Conservation (phyloP, 2,113 vertebrate species). For the Oenanthe oenanthe region DNA sequence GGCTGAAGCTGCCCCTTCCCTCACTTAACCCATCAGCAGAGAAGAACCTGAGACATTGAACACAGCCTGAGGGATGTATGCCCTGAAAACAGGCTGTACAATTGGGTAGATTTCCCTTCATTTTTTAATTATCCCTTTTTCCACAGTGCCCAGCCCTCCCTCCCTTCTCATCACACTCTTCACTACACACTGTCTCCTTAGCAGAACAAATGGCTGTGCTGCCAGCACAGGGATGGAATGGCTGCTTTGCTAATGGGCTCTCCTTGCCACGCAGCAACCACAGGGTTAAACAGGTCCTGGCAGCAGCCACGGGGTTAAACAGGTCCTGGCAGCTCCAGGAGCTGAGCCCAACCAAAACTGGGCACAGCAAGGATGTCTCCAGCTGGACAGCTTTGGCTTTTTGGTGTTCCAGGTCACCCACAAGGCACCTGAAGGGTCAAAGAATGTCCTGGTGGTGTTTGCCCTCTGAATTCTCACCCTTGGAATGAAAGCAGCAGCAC, state of each 20-base stretch:
- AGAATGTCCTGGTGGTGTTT: neutral
- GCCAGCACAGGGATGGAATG: neutral
- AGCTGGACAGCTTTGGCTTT: neutral
- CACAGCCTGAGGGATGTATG: neutral
- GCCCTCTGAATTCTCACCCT: neutral
- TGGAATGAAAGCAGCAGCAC: neutral
- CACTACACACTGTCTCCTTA: constrained; percentile 17
- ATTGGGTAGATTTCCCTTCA: neutral
- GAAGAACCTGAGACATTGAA: neutral
- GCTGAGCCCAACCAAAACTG: neutral
- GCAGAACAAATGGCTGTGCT: neutral
- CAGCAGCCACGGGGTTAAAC: constrained; percentile 11
- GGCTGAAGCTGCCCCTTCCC: neutral
- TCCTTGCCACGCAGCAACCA: neutral
- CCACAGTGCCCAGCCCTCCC: neutral
- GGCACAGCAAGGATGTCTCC: neutral
- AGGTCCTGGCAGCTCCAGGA: neutral
- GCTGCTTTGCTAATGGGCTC: neutral
- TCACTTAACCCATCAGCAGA: neutral
- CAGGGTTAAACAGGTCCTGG: too few species aligned
- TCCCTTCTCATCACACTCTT: constrained; percentile 42
- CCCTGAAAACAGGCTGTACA: neutral
- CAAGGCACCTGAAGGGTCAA: neutral
- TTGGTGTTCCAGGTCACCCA: neutral
- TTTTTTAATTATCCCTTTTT: neutral